phyloP scores from a whole-genome alignment of 2,113 vertebrate genomes.

The Mormoops blainvillei region DNA sequence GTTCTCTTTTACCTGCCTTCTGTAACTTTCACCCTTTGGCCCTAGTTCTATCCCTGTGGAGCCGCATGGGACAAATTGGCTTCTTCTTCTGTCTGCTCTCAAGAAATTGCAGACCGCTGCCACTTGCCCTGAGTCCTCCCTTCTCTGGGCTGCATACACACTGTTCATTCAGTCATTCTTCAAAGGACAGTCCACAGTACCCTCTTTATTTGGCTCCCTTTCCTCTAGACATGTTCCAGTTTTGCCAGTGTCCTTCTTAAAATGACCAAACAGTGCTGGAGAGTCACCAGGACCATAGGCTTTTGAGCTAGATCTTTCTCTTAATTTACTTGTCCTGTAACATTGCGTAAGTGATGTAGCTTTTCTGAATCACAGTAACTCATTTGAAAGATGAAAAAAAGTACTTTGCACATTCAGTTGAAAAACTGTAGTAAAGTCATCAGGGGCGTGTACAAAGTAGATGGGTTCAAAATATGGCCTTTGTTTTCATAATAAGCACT shows the following conservation, averaged over 20 bases:
- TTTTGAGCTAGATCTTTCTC: neutral
- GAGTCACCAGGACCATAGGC: neutral
- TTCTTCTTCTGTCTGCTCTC: neutral
- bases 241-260: neutral
- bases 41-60: neutral
- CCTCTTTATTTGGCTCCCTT: neutral
- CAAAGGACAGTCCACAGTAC: neutral
- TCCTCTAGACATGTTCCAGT: neutral
- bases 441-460: neutral
- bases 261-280: neutral
- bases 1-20: neutral
- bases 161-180: neutral
- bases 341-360: neutral
- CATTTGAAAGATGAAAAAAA: neutral
- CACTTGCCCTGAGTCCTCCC: fast-evolving
- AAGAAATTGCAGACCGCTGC: neutral
- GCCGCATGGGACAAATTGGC: neutral
- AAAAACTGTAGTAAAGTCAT: neutral
- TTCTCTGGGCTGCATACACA: neutral
- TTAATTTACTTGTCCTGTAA: neutral
- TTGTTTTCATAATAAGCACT: neutral
- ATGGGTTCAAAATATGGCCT: neutral
- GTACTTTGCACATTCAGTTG: neutral
- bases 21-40: neutral
- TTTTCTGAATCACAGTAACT: neutral